Conservation (phyloP, 2,797 vertebrate species). For the Sorex maritimensis region DNA sequence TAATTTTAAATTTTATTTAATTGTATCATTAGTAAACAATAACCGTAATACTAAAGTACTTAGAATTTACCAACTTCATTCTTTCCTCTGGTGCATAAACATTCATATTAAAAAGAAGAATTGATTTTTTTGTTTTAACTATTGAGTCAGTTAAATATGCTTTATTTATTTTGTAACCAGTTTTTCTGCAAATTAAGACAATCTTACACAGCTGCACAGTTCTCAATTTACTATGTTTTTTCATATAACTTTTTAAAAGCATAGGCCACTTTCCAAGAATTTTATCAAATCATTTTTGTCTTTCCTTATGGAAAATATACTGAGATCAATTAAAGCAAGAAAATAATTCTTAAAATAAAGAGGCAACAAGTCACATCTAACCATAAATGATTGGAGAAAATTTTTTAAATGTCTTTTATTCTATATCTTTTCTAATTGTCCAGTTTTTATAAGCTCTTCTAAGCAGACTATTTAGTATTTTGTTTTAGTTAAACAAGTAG, state of each 20-base stretch:
- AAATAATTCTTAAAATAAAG: constrained; percentile 29
- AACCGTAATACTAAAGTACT: not conserved
- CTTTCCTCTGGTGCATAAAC: not conserved
- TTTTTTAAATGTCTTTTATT: constrained; percentile 54
- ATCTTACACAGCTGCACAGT: not conserved
- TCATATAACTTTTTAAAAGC: constrained; percentile 59
- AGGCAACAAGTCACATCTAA: constrained; percentile 21
- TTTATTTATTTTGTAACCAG: not conserved
- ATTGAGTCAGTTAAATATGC: not conserved
- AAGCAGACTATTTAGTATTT: constrained; percentile 74
- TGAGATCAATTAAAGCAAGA: not conserved
- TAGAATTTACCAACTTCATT: not conserved
- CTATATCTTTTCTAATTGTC: constrained; percentile 46
- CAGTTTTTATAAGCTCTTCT: constrained; percentile 31
- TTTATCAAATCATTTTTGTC: constrained; percentile 45
- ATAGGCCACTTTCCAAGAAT: not conserved
- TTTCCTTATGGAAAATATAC: constrained; percentile 46
- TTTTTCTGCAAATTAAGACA: not conserved
- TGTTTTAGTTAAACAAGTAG: constrained; percentile 74
- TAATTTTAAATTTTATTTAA: constrained; percentile 6
- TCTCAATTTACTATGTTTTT: constrained; percentile 25
- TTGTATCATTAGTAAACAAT: not conserved
- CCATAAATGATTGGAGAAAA: constrained; percentile 62
- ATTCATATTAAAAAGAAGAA: not conserved
- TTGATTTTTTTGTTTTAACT: not conserved